phyloP scores from a whole-genome alignment of 1,140 invertebrate genomes.

The Chymomyza costata region DNA sequence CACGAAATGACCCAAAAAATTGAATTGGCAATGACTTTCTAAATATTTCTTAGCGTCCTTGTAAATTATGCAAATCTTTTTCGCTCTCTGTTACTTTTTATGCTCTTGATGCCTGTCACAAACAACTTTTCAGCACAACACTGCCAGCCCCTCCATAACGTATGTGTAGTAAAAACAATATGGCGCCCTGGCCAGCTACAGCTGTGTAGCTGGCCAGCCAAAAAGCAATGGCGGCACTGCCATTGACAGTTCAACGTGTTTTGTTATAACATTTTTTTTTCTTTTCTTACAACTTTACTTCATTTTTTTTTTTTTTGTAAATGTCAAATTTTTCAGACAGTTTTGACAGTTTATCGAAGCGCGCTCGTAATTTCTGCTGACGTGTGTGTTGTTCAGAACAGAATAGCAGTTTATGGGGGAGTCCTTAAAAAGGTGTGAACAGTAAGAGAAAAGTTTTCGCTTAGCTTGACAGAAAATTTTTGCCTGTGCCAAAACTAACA shows the following conservation, averaged over 20 bases:
- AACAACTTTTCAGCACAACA: slow-evolving; percentile 69
- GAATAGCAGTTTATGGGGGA: slow-evolving; percentile 47
- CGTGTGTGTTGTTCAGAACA: too few species aligned
- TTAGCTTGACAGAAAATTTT: too few species aligned
- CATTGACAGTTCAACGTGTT: slow-evolving; percentile 67
- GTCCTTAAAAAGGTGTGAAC: background rate
- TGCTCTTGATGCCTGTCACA: slow-evolving; percentile 42
- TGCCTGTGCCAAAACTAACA: too few species aligned
- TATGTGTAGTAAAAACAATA: slow-evolving; percentile 61
- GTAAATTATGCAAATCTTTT: slow-evolving; percentile 72
- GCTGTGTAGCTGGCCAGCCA: slow-evolving; percentile 8
- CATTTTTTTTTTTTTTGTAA: slow-evolving; percentile 42
- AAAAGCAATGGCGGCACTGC: slow-evolving; percentile 28
- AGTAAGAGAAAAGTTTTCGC: slow-evolving; percentile 11
- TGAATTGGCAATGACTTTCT: slow-evolving; percentile 10
- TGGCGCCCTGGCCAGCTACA: slow-evolving; percentile 51
- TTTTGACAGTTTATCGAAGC: slow-evolving; percentile 73
- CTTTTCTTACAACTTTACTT: background rate
- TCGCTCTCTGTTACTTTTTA: slow-evolving; percentile 34
- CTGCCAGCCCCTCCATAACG: slow-evolving; percentile 16
- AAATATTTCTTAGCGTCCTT: too few species aligned
- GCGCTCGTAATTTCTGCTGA: slow-evolving; percentile 67
- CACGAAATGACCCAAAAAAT: slow-evolving; percentile 51
- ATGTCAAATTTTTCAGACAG: slow-evolving; percentile 73
- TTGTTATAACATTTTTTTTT: slow-evolving; percentile 47